phyloP scores from a whole-genome alignment of 1,140 invertebrate genomes.

The Aricia agestis region DNA sequence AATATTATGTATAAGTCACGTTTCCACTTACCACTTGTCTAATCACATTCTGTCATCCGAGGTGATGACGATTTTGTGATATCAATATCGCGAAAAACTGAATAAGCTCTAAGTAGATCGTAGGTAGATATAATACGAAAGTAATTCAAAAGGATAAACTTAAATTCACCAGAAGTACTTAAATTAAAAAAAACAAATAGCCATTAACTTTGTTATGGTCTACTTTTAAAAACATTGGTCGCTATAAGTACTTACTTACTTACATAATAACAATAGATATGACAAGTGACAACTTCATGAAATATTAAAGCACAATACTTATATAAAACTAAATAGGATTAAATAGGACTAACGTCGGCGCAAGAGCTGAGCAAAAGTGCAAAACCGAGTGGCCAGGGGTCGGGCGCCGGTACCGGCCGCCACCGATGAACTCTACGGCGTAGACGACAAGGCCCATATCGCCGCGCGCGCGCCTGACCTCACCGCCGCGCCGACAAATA shows the following conservation, averaged over 20 bases:
- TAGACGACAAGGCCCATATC: constrained; percentile 65
- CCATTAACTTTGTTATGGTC: no score
- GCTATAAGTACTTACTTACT: no score
- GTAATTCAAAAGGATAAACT: no score
- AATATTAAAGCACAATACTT: no score
- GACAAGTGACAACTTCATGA: no score
- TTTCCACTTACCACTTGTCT: constrained; percentile 39
- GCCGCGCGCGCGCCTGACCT: constrained; percentile 63
- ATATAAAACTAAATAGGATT: neutral
- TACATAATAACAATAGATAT: no score
- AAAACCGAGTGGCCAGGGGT: constrained; percentile 44
- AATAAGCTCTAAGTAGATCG: neutral
- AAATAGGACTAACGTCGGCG: constrained; percentile 44
- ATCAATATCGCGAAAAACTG: neutral
- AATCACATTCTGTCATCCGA: constrained; percentile 29
- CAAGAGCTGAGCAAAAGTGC: constrained; percentile 63
- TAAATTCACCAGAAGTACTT: no score
- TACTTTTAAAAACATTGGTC: no score
- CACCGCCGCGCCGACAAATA: constrained; percentile 66
- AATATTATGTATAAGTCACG: constrained; percentile 48
- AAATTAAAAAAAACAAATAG: no score
- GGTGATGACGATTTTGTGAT: constrained; percentile 6
- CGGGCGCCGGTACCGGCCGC: constrained; percentile 47
- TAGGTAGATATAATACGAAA: no score
- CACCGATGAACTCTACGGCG: constrained; percentile 49